Evolutionary conservation across 64 coral and sea anemone genomes (phyloP), one percentile per base, ranked within the genome.

Genomic region (Stichodactyla helianthus): DNA sequence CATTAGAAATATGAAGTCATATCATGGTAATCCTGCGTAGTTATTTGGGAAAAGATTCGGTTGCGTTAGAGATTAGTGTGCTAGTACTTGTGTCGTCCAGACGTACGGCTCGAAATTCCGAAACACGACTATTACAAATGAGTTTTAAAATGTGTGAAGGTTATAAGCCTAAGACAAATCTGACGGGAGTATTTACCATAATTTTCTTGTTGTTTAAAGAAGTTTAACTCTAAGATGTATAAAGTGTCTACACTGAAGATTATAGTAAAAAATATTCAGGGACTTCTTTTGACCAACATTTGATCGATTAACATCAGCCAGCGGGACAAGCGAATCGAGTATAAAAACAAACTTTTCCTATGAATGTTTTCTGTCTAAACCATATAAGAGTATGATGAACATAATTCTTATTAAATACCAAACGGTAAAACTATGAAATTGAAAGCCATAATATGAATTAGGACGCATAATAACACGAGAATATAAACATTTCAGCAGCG

Each of bases 401-500:
- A 74, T 11, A 31, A 4, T 31, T 74, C n/a, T 74, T 74, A 22
- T 27, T 12, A 23, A 26, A 74, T 1, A 13, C 8, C 6, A 74
- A 74, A 23, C n/a, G n/a, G 10, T 74, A 31, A 74, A 74, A 74
- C 7, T 74, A 27, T 9, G 12, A 26, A 74, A 12, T 11, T 27
- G 27, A 31, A 23, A 74, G n/a, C 0, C 68, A 10, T 7, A 74
- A 74, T 74, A 11, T 23, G 23, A 35, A 74, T 26, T 31, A 74
- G 68, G 1, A 35, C 68, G 25, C n/a, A 74, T 27, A 9, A 74
- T 13, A 23, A 74, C 25, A 31, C 25, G 68, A 27, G 0, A 14
- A 74, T 25, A 74, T 74, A 74, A 74, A 74, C 68, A 74, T 74
- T 74, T 74, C 68, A 74, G 68, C 68, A 74, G 68, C n/a, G 68